Conservation (phyloP, 2,797 vertebrate genomes). For the Pipistrellus kuhlii region DNA sequence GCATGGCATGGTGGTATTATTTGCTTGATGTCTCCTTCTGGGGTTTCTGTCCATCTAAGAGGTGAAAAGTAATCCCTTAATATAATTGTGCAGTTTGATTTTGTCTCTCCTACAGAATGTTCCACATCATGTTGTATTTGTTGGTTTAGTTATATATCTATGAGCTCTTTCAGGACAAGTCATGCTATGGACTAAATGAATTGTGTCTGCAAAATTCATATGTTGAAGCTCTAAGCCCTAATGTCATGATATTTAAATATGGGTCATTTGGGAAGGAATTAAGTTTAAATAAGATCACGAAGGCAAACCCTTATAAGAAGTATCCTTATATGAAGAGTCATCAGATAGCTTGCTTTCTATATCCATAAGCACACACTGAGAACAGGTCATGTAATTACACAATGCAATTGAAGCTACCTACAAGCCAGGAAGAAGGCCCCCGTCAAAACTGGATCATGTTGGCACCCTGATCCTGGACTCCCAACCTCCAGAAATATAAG, state of each 20-base stretch:
- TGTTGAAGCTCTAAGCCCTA: not conserved
- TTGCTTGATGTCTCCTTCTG: not conserved
- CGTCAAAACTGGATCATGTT: not conserved
- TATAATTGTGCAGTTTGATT: not conserved
- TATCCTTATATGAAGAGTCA: not conserved
- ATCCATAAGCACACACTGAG: not conserved
- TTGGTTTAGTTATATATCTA: not conserved
- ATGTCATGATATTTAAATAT: not conserved
- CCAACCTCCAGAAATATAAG: not conserved
- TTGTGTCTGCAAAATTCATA: not conserved
- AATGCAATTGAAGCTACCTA: not conserved
- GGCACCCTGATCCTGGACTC: not conserved
- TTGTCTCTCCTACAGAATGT: not conserved
- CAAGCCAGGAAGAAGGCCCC: not conserved
- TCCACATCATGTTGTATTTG: not conserved
- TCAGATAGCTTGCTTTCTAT: not conserved
- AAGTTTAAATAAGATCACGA: not conserved
- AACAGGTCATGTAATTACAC: not conserved
- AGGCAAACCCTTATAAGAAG: not conserved
- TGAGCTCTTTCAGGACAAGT: not conserved
- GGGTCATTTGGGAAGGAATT: not conserved
- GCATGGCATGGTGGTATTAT: not conserved
- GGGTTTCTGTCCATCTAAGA: not conserved
- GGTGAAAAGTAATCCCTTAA: not conserved
- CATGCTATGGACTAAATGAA: not conserved